Evolutionary conservation across 1,140 invertebrate genomes (phyloP), one percentile per base, ranked within the genome.

Genomic region (Ylistrum balloti): DNA sequence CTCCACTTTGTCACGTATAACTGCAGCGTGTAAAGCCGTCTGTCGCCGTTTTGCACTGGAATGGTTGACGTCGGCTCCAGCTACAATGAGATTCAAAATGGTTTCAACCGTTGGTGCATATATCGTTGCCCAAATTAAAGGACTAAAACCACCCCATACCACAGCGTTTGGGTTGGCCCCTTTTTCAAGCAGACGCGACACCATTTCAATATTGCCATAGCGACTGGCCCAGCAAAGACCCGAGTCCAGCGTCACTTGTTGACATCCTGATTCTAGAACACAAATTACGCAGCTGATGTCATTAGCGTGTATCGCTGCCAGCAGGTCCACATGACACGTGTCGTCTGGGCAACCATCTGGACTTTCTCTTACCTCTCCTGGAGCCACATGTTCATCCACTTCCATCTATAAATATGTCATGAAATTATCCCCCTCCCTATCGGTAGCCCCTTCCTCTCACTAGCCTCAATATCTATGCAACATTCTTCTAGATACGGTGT

Each of bases 81-180:
- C 88, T 9, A 87, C 33, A n/a, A 94, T 90, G 32, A 94, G 88
- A 88, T 89, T 90, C 2, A 86, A 33, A 22, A 94, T 17, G 1
- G 92, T 89, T 35, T 92, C 88, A 9, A 86, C 33, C 33, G 92
- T 88, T 22, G 91, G 88, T 85, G 93, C 92, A 90, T 91, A 94
- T 48, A 94, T 93, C 0, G 89, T 88, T 33, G 92, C 90, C 92
- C 92, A 93, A 0, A 93, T 88, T 0, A 94, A 88, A 15, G 93
- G 93, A 28, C 92, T 92, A 56, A 92, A 93, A n/a, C 93, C 93
- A 86, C 92, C 93, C 92, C 92, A 93, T 22, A 92, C 90, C 48
- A 90, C 88, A 1, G 88, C 91, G 91, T 92, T 92, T 17, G 90
- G 88, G 74, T 93, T 48, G 7, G 92, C 93, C 11, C 92, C 93